These are phyloP conservation scores for Fratercula arctica DNA, from an alignment of 2,797 vertebrate species.

Conservation along the genomic window DNA sequence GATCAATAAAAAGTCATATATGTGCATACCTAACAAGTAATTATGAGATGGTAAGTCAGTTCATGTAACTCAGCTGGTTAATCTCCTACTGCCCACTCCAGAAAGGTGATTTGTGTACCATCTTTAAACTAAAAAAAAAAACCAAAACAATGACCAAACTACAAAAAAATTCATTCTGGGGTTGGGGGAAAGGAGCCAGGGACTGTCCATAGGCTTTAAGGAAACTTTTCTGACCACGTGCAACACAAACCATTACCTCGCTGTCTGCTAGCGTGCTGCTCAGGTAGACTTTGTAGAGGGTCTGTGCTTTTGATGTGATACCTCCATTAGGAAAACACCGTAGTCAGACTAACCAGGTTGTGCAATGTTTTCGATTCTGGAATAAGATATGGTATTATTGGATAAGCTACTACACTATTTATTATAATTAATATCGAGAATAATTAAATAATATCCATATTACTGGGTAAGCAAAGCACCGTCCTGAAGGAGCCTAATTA, in stretches of 20 bases:
- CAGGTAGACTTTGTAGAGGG: background rate
- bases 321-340: background rate
- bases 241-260: background rate
- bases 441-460: background rate
- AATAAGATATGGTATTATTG: background rate
- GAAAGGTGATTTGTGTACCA: background rate
- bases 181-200: background rate
- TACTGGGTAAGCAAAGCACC: background rate
- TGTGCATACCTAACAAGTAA: background rate
- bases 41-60: background rate
- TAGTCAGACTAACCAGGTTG: background rate
- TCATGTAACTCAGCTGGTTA: background rate
- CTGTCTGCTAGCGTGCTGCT: background rate
- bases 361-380: background rate
- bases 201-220: background rate
- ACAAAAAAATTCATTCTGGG: background rate
- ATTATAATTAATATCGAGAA: background rate
- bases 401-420: background rate
- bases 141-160: accelerated
- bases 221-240: background rate
- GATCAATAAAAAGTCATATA: background rate
- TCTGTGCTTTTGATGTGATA: background rate
- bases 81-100: background rate
- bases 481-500: background rate
- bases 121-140: background rate